These are phyloP conservation scores for Drosophila trapezifrons DNA, from an alignment of 1,140 invertebrate genomes.

Conservation along the genomic window DNA sequence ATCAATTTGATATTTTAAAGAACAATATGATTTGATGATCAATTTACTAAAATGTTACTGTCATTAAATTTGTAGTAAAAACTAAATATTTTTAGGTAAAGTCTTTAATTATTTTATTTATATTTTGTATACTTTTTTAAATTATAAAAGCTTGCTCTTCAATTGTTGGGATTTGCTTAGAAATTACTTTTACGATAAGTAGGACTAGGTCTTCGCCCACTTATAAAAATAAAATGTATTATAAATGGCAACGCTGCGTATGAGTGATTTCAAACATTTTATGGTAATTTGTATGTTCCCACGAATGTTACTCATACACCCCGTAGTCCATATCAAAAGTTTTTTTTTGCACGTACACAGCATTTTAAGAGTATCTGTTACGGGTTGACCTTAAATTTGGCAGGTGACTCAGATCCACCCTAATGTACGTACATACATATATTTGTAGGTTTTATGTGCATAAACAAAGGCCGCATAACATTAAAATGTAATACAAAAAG, in stretches of 20 bases:
- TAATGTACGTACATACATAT: constrained; percentile 12
- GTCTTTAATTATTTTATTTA: too few species aligned
- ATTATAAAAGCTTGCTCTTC: too few species aligned
- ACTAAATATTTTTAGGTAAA: too few species aligned
- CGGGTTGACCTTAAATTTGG: constrained; percentile 7
- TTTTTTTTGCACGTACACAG: neutral
- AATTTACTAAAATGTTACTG: too few species aligned
- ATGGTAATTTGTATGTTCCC: neutral
- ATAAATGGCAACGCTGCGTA: neutral
- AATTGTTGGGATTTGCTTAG: too few species aligned
- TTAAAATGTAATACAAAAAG: constrained; percentile 46
- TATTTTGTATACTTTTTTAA: too few species aligned
- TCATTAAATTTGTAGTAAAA: too few species aligned
- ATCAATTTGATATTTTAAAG: too few species aligned
- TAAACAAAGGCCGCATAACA: constrained; percentile 55
- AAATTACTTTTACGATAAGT: too few species aligned
- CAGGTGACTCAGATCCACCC: constrained; percentile 3
- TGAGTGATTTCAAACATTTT: neutral
- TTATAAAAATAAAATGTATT: neutral
- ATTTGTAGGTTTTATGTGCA: constrained; percentile 18
- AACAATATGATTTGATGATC: too few species aligned
- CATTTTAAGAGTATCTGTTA: neutral
- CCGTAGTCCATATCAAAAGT: neutral
- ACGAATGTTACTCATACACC: constrained; percentile 8
- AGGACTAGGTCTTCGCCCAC: too few species aligned